Percentiles rank a stretch among this genome's conserved stretches.
These are phyloP conservation scores for Pyrocoelia pectoralis DNA, from an alignment of 2,888 invertebrate species.

Conservation along the genomic window DNA sequence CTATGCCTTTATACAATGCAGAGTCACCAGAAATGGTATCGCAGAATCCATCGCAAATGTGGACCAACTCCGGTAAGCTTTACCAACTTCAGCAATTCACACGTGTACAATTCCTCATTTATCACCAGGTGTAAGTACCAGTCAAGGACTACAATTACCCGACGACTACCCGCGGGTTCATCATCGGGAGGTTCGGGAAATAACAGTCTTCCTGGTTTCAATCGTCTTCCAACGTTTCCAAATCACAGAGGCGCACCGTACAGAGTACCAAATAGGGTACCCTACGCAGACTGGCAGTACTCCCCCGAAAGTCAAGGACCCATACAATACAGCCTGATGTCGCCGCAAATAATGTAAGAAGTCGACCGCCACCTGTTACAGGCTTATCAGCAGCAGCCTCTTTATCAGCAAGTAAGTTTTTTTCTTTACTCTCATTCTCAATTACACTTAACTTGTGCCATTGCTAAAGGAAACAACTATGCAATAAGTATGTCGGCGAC, in stretches of 20 bases:
- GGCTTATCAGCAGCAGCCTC: slow-evolving; percentile 74
- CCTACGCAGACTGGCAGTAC: slow-evolving; percentile 50
- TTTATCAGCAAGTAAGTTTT: slow-evolving; percentile 75
- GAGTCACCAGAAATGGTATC: slow-evolving; percentile 53
- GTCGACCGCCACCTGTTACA: slow-evolving; percentile 52
- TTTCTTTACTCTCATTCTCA: no score
- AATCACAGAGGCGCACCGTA: slow-evolving; percentile 44
- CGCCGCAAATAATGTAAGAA: slow-evolving; percentile 47
- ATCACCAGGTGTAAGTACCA: slow-evolving; percentile 43
- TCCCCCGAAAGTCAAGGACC: slow-evolving; percentile 32
- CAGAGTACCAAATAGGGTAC: slow-evolving; percentile 40
- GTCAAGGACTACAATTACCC: slow-evolving; percentile 38
- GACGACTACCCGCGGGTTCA: slow-evolving; percentile 51
- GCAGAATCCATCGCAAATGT: slow-evolving; percentile 50
- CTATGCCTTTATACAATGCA: slow-evolving; percentile 51
- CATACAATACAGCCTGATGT: slow-evolving; percentile 40
- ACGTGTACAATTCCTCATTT: slow-evolving; percentile 14
- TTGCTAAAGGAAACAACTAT: neutral
- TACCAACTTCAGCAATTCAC: neutral
- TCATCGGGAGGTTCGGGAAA: slow-evolving; percentile 44
- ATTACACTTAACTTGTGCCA: neutral
- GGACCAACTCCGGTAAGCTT: slow-evolving; percentile 55
- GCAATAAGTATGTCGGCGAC: no score
- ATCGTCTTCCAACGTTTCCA: slow-evolving; percentile 49
- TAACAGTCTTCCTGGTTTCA: slow-evolving; percentile 52